A percentile compares a stretch with the other conserved stretches of the same genome.
Evolutionary conservation across 2,797 vertebrate genomes (phyloP).

Genomic region (Sternarchorhynchus goeldii): DNA sequence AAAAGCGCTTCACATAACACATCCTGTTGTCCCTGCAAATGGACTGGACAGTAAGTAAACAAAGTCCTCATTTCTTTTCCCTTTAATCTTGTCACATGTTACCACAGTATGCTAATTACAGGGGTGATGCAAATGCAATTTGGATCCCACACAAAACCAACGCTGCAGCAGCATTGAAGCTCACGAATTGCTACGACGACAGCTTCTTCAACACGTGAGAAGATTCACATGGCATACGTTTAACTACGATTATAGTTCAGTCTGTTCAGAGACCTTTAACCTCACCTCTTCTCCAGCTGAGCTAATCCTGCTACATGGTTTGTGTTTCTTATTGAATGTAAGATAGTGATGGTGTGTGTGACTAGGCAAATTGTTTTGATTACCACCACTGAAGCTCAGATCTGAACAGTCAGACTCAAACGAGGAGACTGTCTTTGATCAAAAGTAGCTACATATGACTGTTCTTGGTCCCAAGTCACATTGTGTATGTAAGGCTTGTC

Average conservation of each 20-base stretch:
- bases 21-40: slow-evolving; percentile 52
- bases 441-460: slow-evolving; percentile 6
- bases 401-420: slow-evolving; percentile 15
- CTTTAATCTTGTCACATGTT: slow-evolving; percentile 65
- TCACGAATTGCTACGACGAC: slow-evolving; percentile 24
- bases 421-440: slow-evolving; percentile 21
- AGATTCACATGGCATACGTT: slow-evolving; percentile 15
- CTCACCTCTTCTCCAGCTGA: not conserved
- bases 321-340: slow-evolving; percentile 45
- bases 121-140: slow-evolving; percentile 17
- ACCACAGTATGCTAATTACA: slow-evolving; percentile 54
- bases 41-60: slow-evolving; percentile 55
- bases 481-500: not conserved
- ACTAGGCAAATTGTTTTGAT: slow-evolving; percentile 27
- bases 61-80: slow-evolving; percentile 51
- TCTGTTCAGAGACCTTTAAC: slow-evolving; percentile 24
- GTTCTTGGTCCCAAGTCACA: not conserved
- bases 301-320: not conserved
- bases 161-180: slow-evolving; percentile 27
- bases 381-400: slow-evolving; percentile 23
- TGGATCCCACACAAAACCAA: slow-evolving; percentile 34
- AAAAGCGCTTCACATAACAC: slow-evolving; percentile 39
- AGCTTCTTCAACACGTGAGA: slow-evolving; percentile 12
- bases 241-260: slow-evolving; percentile 19
- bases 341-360: not conserved